These are phyloP conservation scores for Chaetoderma sp. DNA, from an alignment of 2,888 invertebrate species.

Conservation along the genomic window DNA sequence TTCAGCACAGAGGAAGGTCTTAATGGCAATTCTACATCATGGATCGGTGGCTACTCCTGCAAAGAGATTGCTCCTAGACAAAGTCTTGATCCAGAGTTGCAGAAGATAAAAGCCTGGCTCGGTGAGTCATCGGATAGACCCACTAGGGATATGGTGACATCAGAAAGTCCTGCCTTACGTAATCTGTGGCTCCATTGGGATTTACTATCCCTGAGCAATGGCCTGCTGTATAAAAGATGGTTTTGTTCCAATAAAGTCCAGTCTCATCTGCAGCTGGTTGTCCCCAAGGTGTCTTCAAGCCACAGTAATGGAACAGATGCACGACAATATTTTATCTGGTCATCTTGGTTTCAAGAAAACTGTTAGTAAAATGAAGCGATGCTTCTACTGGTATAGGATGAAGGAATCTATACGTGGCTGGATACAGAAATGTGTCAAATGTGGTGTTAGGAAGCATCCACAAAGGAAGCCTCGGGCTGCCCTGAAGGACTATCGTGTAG, in stretches of 20 bases:
- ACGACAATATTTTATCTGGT: neutral
- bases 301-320: neutral
- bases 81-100: neutral
- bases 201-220: neutral
- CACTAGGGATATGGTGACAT: neutral
- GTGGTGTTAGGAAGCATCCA: neutral
- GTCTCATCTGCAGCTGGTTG: neutral
- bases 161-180: neutral
- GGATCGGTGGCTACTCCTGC: neutral
- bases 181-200: neutral
- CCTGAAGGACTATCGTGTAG: neutral
- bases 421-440: neutral
- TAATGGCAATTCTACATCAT: too few relatives aligned
- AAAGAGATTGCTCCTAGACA: neutral
- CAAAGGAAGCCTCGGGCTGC: neutral
- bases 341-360: neutral
- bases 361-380: neutral
- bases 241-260: neutral
- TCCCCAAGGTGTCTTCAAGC: neutral
- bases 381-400: neutral
- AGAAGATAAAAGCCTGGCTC: neutral
- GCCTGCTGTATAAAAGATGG: neutral
- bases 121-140: neutral
- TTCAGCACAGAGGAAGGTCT: neutral
- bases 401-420: neutral